These are phyloP conservation scores for Dryobota labecula DNA, from an alignment of 2,888 invertebrate genomes.

Conservation along the genomic window DNA sequence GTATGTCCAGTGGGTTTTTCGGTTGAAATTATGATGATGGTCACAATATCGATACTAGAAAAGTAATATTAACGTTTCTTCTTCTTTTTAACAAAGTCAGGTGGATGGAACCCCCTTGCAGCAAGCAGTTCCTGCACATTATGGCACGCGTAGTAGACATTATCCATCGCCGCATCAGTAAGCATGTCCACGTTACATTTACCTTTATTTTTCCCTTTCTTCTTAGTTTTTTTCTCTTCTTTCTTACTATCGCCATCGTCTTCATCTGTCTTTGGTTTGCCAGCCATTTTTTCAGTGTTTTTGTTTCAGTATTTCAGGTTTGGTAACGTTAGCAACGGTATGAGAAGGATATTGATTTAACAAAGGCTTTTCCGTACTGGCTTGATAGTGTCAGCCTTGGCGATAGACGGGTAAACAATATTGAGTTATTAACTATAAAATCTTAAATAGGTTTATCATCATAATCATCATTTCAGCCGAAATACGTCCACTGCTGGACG, in stretches of 20 bases:
- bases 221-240: constrained; percentile 88
- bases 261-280: constrained; percentile 88
- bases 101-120: constrained; percentile 97
- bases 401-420: neutral
- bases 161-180: constrained; percentile 97
- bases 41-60: neutral
- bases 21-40: neutral
- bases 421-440: neutral
- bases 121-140: constrained; percentile 97
- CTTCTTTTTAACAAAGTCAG: constrained; percentile 96
- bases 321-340: constrained; percentile 49
- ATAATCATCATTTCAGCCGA: no score
- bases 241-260: constrained; percentile 84
- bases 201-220: constrained; percentile 91
- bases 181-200: constrained; percentile 95
- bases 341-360: constrained; percentile 69
- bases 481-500: no score
- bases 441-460: neutral
- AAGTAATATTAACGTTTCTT: constrained; percentile 92
- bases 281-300: constrained; percentile 73
- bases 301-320: constrained; percentile 24
- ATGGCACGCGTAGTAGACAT: constrained; percentile 98
- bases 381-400: neutral
- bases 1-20: neutral
- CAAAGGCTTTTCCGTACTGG: constrained; percentile 35